These are phyloP conservation scores for Agapornis canus DNA, from an alignment of 2,797 vertebrate species.

Conservation along the genomic window DNA sequence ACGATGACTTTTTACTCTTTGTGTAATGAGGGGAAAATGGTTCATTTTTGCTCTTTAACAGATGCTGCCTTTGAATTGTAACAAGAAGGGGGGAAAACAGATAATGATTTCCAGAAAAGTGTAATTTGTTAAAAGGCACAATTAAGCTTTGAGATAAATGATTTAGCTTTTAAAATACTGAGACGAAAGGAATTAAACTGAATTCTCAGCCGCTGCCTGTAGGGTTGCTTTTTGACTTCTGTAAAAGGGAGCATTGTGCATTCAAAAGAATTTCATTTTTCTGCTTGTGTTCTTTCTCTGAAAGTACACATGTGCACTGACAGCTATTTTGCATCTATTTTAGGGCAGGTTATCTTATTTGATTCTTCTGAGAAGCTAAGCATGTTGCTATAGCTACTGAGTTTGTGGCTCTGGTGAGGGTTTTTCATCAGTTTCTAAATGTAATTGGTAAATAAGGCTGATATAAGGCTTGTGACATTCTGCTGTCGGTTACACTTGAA, in stretches of 20 bases:
- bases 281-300: not conserved
- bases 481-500: not conserved
- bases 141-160: slow-evolving; percentile 50
- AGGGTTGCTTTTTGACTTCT: slow-evolving; percentile 18
- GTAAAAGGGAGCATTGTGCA: slow-evolving; percentile 5
- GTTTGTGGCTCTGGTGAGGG: not conserved
- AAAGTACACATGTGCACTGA: slow-evolving; percentile 1
- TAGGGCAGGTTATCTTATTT: slow-evolving; percentile 53
- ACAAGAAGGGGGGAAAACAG: slow-evolving; percentile 19
- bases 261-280: not conserved
- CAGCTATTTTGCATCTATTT: slow-evolving; percentile 62
- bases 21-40: slow-evolving; percentile 13
- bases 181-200: slow-evolving; percentile 31
- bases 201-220: not conserved
- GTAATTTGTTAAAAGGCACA: slow-evolving; percentile 54
- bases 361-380: slow-evolving; percentile 43
- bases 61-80: slow-evolving; percentile 56
- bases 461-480: not conserved
- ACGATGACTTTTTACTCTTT: slow-evolving; percentile 46
- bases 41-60: slow-evolving; percentile 47
- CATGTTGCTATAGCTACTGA: slow-evolving; percentile 72
- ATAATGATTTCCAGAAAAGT: slow-evolving; percentile 60
- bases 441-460: slow-evolving; percentile 26
- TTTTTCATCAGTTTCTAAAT: not conserved
- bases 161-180: slow-evolving; percentile 26